phyloP scores from a whole-genome alignment of 2,797 vertebrate genomes.

The Pachyuromys duprasi region DNA sequence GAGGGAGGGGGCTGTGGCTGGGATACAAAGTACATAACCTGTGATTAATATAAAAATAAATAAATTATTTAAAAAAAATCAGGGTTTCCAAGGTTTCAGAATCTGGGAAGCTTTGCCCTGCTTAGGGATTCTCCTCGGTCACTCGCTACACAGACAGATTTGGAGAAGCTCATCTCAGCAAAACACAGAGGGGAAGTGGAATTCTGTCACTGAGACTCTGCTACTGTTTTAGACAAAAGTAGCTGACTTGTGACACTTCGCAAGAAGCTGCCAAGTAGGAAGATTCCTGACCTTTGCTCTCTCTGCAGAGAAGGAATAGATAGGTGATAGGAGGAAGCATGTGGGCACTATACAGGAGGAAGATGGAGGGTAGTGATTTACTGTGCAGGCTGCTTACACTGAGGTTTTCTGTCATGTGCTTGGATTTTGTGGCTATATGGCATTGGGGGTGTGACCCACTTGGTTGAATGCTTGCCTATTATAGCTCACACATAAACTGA shows the following conservation, averaged over 20 bases:
- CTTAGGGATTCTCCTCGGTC: slow-evolving; percentile 50
- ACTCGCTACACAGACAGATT: neutral
- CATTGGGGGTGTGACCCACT: neutral
- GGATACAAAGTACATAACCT: too few species aligned
- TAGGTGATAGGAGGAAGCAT: neutral
- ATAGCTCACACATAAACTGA: neutral
- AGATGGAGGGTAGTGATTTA: neutral
- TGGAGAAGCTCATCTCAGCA: slow-evolving; percentile 53
- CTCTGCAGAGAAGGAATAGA: neutral
- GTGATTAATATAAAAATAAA: too few species aligned
- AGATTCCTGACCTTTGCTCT: neutral
- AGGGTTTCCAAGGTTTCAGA: neutral
- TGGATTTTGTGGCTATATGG: neutral
- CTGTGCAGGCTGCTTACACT: neutral
- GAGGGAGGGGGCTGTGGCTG: too few species aligned
- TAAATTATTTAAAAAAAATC: too few species aligned
- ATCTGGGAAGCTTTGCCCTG: slow-evolving; percentile 6
- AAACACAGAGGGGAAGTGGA: neutral
- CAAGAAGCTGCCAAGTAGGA: neutral
- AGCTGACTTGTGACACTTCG: slow-evolving; percentile 37
- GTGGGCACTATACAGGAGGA: neutral
- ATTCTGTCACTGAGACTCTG: neutral
- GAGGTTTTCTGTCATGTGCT: neutral
- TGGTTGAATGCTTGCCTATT: neutral
- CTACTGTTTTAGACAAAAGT: slow-evolving; percentile 32